Conservation (phyloP, 1,140 invertebrate species). For the Drosophila pectinifera region DNA sequence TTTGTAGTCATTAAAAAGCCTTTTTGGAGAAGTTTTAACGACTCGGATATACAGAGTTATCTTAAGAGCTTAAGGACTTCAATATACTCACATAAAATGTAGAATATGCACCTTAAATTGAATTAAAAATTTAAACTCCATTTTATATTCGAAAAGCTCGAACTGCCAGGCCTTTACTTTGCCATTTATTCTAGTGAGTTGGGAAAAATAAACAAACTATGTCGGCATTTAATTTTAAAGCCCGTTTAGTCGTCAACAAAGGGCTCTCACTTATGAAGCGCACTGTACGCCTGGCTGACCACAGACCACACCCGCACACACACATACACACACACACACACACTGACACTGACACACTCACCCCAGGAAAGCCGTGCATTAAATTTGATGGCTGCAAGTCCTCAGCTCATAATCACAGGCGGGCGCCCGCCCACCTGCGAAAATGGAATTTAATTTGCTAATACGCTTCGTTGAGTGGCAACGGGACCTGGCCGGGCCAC, state of each 20-base stretch:
- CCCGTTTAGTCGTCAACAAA: background rate
- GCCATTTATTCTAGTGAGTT: conserved; percentile 54
- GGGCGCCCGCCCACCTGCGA: conserved; percentile 45
- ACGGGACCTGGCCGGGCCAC: background rate
- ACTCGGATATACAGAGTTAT: background rate
- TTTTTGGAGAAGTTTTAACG: conserved; percentile 1
- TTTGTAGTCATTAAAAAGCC: background rate
- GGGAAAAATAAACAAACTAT: conserved; percentile 25
- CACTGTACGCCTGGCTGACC: conserved; percentile 41
- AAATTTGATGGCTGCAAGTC: conserved; percentile 54
- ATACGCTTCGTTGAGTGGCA: conserved; percentile 40
- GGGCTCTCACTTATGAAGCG: conserved; percentile 16
- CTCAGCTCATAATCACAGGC: conserved; percentile 61
- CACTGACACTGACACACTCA: conserved; percentile 3
- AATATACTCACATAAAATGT: background rate
- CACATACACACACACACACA: conserved; percentile 13
- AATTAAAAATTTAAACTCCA: background rate
- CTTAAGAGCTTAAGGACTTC: background rate
- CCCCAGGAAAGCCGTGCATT: conserved; percentile 34
- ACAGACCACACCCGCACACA: conserved; percentile 19
- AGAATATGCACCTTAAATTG: background rate
- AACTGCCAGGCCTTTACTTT: background rate
- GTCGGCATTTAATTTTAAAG: conserved; percentile 32
- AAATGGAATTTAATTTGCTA: conserved; percentile 78
- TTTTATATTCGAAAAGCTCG: background rate